Evolutionary conservation across 2,888 invertebrate genomes (phyloP).

Genomic region (Eupithecia tripunctaria): DNA sequence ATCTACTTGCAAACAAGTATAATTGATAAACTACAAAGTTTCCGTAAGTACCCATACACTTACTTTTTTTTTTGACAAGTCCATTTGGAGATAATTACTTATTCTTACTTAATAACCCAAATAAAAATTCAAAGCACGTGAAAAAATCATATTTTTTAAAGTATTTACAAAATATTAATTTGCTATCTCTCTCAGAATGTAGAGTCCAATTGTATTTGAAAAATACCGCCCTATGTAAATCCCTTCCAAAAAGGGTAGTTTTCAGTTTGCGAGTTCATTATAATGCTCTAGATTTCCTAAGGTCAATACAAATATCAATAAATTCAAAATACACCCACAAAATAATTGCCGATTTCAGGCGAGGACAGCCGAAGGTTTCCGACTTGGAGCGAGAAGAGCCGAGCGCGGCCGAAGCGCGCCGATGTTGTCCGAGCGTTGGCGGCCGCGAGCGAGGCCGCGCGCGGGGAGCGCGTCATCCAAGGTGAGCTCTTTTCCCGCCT

Average conservation of each 20-base stretch:
- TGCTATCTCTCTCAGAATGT: background rate
- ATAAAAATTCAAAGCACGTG: background rate
- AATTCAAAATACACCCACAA: constrained; percentile 45
- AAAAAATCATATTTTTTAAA: background rate
- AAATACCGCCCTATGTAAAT: background rate
- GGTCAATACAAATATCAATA: background rate
- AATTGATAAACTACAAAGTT: background rate
- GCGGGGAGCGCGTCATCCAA: constrained; percentile 79
- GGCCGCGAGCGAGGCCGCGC: constrained; percentile 81
- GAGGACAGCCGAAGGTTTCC: constrained; percentile 56
- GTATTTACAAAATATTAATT: background rate
- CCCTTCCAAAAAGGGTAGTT: background rate
- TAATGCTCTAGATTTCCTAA: background rate
- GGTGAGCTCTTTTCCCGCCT: constrained; percentile 80
- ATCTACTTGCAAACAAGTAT: background rate
- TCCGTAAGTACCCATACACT: background rate
- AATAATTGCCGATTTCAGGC: constrained; percentile 57
- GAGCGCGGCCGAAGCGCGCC: constrained; percentile 54
- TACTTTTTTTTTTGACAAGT: too few species aligned
- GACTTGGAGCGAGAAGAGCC: constrained; percentile 40
- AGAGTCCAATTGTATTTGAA: background rate
- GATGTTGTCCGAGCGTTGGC: constrained; percentile 64
- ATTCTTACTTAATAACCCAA: background rate
- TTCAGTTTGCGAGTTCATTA: background rate
- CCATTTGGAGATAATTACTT: too few species aligned